Conservation (phyloP, 2,797 vertebrate species). For the Neoniphon sammara region DNA sequence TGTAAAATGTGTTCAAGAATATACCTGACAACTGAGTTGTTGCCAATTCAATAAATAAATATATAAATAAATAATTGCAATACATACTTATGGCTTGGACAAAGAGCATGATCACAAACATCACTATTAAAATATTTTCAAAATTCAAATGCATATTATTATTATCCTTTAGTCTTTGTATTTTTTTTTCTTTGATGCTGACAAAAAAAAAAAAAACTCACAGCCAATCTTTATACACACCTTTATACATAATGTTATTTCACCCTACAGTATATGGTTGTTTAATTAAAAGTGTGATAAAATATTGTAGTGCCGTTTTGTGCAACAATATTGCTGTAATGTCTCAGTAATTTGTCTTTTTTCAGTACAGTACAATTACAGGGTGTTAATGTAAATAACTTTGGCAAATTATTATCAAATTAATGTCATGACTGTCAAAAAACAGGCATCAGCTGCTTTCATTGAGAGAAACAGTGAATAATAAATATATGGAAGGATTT, state of each 20-base stretch:
- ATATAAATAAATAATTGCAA: slow-evolving; percentile 1
- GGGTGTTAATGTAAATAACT: neutral
- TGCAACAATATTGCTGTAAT: no score
- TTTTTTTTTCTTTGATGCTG: no score
- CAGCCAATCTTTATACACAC: no score
- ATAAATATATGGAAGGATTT: neutral
- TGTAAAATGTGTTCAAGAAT: slow-evolving; percentile 35
- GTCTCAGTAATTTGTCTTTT: no score
- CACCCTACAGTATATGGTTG: no score
- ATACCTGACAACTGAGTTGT: slow-evolving; percentile 43
- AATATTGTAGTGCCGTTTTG: no score
- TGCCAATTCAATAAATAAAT: slow-evolving; percentile 32
- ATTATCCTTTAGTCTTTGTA: no score
- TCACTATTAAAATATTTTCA: slow-evolving; percentile 7
- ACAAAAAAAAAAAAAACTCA: no score
- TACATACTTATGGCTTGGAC: slow-evolving; percentile 2
- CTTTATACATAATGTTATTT: no score
- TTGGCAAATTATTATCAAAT: neutral
- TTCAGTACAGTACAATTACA: slow-evolving; percentile 40
- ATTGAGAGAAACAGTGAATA: neutral
- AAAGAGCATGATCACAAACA: slow-evolving; percentile 14
- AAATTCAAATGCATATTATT: slow-evolving; percentile 22
- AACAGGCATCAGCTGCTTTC: neutral
- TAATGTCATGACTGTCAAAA: neutral
- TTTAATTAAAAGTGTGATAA: no score